Conservation (phyloP, 2,797 vertebrate species). For the Xenopus petersii region DNA sequence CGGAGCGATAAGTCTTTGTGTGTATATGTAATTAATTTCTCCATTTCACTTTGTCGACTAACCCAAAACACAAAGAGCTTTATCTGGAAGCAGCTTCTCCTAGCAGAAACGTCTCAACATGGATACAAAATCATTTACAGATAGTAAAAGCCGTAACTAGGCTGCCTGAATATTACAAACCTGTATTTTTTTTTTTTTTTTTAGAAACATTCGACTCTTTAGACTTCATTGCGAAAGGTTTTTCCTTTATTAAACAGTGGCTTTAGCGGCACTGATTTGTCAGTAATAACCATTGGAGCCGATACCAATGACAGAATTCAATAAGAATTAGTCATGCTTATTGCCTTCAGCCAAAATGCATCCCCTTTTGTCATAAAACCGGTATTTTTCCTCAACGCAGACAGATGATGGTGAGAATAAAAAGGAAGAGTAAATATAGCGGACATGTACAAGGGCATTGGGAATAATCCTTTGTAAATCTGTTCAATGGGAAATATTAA, state of each 20-base stretch:
- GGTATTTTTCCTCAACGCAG: background rate
- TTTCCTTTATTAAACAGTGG: background rate
- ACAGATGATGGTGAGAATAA: background rate
- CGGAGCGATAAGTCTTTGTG: no score
- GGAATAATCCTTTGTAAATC: background rate
- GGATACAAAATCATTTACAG: background rate
- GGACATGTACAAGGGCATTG: no score
- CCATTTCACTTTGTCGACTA: slow-evolving; percentile 7
- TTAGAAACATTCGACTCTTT: no score
- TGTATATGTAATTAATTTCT: slow-evolving; percentile 7
- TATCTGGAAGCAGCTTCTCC: background rate
- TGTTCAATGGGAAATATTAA: background rate
- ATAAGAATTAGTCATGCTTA: background rate
- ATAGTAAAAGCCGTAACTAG: background rate
- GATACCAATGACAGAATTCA: background rate
- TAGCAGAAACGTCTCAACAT: background rate
- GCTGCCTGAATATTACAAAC: no score
- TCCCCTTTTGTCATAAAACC: background rate
- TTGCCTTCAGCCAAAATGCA: background rate
- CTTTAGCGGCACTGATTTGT: background rate
- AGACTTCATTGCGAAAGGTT: no score
- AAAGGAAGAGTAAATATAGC: no score
- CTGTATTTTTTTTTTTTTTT: no score
- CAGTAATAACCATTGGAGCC: background rate
- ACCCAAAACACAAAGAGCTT: slow-evolving; percentile 1